Base-by-base conservation (phyloP, 2,797 vertebrate species). In the Knipowitschia caucasica region DNA sequence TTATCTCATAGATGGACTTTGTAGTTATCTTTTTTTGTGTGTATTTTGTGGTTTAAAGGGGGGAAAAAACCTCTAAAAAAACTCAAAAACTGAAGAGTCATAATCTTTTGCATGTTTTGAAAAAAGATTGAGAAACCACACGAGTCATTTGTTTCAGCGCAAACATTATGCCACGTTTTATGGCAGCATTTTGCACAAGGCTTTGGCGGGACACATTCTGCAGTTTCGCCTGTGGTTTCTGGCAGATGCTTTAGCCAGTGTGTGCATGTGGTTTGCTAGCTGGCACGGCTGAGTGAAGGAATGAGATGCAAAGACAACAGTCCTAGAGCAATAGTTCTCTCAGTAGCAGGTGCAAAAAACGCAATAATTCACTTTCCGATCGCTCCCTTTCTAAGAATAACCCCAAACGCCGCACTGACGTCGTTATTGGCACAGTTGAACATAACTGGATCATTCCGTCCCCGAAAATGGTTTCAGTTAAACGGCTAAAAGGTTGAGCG, bases 401-500 rank as follows among this genome's bases (percentile, higher is more conserved):
- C 56, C 58, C 46, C 50, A 43, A 34, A 56, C 65, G 57, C 52
- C 50, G 40, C 62, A 69, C 59, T 73, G 67, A 77, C 77, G 56
- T 60, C 70, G 70, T 79, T 80, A 81, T 73, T 47, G 72, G 82
- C 74, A 64, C 75, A 80, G 69, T 77, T 84, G 74, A 81, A 80
- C 77, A 71, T 78, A 73, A 83, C 67, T 68, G 52, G 69, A 4
- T 31, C 73, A 62, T 80, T 85, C 78, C 77, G 78, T 74, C 78
- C 78, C 63, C 39, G 58, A 73, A n/a, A 81, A 78, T 77, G 69
- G 76, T 64, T 80, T 75, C 71, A 76, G 78, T 86, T 78, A 80
- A 78, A 83, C 69, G 62, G 73, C 79, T 75, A 61, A 77, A 74
- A 78, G 82, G 78, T 81, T 80, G 78, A 81, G 77, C 71, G 81